A percentile compares a stretch with the other conserved stretches of the same genome.
Conservation (phyloP, 2,113 vertebrate species). For the Cinclus cinclus region DNA sequence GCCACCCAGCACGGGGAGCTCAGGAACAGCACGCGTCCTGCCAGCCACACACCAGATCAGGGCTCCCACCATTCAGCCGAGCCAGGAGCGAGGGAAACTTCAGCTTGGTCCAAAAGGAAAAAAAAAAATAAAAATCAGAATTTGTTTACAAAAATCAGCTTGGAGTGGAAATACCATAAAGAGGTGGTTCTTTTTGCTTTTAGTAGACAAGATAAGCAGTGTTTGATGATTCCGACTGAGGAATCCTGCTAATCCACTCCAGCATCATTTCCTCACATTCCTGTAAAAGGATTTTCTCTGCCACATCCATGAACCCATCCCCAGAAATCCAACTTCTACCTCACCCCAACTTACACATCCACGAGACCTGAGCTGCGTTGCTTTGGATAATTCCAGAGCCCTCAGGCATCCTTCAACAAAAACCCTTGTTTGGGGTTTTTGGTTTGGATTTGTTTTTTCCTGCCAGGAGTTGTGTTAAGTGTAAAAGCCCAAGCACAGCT, state of each 20-base stretch:
- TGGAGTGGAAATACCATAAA: neutral
- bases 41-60: fast-evolving
- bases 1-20: fast-evolving
- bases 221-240: fast-evolving
- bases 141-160: neutral
- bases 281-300: neutral
- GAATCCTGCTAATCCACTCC: neutral
- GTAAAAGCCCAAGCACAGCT: fast-evolving
- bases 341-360: fast-evolving
- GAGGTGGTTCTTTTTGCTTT: no score
- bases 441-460: neutral
- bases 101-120: no score
- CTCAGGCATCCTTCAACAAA: no score
- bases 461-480: fast-evolving
- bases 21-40: fast-evolving
- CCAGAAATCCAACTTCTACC: fast-evolving
- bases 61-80: neutral
- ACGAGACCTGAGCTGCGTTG: fast-evolving
- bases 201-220: neutral
- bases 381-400: neutral
- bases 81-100: neutral
- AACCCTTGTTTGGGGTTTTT: fast-evolving
- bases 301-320: neutral
- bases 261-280: neutral
- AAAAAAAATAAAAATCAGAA: neutral